A percentile compares a stretch with the other conserved stretches of the same genome.
Evolutionary conservation across 2,888 invertebrate genomes (phyloP).

Genomic region (Cataglyphis albicans): DNA sequence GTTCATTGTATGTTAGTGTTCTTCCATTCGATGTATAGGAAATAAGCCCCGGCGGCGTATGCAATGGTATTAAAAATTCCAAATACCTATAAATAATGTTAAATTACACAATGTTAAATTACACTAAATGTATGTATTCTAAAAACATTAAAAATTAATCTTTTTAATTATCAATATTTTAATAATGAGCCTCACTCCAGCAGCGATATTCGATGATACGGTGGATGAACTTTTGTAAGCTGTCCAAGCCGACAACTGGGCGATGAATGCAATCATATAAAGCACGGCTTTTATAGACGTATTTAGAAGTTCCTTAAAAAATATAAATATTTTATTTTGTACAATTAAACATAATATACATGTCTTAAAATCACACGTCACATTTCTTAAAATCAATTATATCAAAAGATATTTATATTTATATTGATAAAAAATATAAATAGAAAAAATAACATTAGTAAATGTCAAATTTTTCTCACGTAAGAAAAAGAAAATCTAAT

Average conservation of each 20-base stretch:
- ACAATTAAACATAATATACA: background rate
- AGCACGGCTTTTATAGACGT: slow-evolving; percentile 90
- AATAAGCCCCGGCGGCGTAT: slow-evolving; percentile 92
- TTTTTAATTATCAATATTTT: background rate
- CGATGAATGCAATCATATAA: slow-evolving; percentile 93
- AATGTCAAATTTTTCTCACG: background rate
- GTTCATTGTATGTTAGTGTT: slow-evolving; percentile 85
- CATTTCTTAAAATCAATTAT: too few species aligned
- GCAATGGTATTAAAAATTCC: slow-evolving; percentile 93
- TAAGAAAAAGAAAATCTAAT: background rate
- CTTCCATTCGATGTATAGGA: slow-evolving; percentile 92
- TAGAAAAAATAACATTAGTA: background rate
- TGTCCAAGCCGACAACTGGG: slow-evolving; percentile 90
- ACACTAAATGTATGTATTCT: background rate
- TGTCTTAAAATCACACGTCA: too few species aligned
- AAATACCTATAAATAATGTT: slow-evolving; percentile 89
- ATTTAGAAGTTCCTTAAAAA: slow-evolving; percentile 93
- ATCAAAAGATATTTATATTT: background rate
- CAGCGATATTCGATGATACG: slow-evolving; percentile 89
- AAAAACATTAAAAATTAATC: background rate
- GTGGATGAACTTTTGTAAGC: slow-evolving; percentile 75
- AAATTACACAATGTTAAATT: too few species aligned
- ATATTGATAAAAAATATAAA: background rate
- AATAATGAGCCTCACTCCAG: slow-evolving; percentile 89
- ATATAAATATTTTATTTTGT: slow-evolving; percentile 19